Conservation (phyloP, 2,113 vertebrate species). For the Mobula birostris region DNA sequence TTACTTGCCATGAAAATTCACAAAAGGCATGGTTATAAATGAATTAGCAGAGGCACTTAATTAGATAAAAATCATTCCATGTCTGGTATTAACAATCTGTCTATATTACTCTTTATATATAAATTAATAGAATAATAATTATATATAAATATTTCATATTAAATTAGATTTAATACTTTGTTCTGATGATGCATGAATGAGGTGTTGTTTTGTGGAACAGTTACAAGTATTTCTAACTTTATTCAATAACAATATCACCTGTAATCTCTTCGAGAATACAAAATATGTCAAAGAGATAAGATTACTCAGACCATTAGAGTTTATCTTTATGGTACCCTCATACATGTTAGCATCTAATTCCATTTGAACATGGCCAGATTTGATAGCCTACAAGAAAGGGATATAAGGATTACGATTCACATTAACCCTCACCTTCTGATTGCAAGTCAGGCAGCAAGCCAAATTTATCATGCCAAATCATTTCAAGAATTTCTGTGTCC, state of each 20-base stretch:
- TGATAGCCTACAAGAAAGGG: too few species aligned
- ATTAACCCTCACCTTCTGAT: too few species aligned
- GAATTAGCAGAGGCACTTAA: not conserved
- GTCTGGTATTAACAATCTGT: not conserved
- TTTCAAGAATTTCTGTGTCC: too few species aligned
- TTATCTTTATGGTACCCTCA: not conserved
- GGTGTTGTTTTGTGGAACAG: not conserved
- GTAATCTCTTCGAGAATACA: not conserved
- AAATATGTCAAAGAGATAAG: not conserved
- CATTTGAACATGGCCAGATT: not conserved
- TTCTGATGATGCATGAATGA: not conserved
- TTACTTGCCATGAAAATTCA: not conserved
- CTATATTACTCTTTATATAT: not conserved
- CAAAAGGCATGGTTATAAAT: not conserved
- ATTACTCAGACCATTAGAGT: not conserved
- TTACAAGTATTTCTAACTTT: not conserved
- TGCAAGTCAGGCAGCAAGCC: too few species aligned
- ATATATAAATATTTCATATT: constrained; percentile 16
- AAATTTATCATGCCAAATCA: too few species aligned
- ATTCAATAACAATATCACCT: not conserved
- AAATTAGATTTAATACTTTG: not conserved
- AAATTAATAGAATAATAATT: not conserved
- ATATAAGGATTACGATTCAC: too few species aligned
- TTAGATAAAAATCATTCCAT: not conserved
- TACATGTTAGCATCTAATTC: not conserved